Evolutionary conservation across 2,888 invertebrate species (phyloP), one percentile per base, ranked within the genome.

Genomic region (Scaptomyza flava): DNA sequence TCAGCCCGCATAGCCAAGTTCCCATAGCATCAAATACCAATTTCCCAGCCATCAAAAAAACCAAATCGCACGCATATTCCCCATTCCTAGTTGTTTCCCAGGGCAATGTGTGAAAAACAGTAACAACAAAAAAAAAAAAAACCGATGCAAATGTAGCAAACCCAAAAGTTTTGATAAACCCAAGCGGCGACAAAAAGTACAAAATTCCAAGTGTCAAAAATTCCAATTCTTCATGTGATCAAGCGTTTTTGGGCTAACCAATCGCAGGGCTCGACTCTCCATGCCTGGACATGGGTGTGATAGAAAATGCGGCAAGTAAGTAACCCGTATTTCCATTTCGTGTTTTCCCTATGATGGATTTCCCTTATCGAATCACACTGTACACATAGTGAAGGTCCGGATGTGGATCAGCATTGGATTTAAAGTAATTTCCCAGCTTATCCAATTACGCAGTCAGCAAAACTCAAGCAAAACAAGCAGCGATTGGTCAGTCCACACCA

Each of bases 371-470:
- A 48, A 34, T 48, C 56, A 56, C 51, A 14, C 14, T 9, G 8
- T 36, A 36, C 50, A 56, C 38, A 41, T 14, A 46, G 46, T 33
- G 54, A 61, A 54, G 54, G 54, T 71, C 85, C 85, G 87, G 77
- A 79, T 78, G 71, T 83, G 83, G 78, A 85, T 81, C 76, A 74
- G 68, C 64, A 53, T 65, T 57, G 81, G 82, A 79, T 87, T 88
- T 82, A 80, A 82, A 80, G 81, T 79, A 80, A 84, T 82, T 87
- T 84, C 76, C 84, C 79, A 80, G 77, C 83, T 90, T 89, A 90
- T 90, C 89, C 88, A 90, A 90, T 90, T 90, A 90, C 79, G 88
- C 83, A 87, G 90, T 89, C 89, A 89, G 70, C 72, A 57, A 79
- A 81, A 87, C 77, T 87, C 79, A 83, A 75, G 81, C 81, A 75